Conservation (phyloP, 1,140 invertebrate species). For the Physella acuta region DNA sequence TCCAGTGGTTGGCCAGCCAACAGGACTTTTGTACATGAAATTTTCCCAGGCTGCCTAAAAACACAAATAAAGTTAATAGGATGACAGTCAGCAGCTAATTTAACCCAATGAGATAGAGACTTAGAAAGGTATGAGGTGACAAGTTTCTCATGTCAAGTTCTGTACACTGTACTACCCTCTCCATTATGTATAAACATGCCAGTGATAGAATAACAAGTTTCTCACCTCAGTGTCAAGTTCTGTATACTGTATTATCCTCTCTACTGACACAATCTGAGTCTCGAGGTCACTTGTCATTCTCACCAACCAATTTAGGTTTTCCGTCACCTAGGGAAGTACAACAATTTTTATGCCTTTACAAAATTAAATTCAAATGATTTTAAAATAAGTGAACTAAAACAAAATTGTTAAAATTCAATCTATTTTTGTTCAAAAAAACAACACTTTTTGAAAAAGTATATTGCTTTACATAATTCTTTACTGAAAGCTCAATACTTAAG, state of each 20-base stretch:
- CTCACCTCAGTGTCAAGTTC: constrained; percentile 69
- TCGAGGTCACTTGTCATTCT: constrained; percentile 95
- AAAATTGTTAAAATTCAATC: no score
- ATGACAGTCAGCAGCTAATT: no score
- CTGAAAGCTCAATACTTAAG: no score
- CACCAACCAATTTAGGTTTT: constrained; percentile 67
- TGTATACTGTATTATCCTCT: constrained; percentile 92
- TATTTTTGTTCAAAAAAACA: not conserved
- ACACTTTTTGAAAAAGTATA: no score
- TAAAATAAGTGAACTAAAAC: not conserved
- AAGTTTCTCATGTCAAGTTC: no score
- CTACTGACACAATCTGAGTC: constrained; percentile 94
- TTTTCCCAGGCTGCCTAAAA: constrained; percentile 40
- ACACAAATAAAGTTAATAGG: no score
- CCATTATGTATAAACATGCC: no score
- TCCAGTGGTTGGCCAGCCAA: constrained; percentile 63
- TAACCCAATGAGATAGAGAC: no score
- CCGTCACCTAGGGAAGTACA: constrained; percentile 34
- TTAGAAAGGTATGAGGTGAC: no score
- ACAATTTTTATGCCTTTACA: not conserved
- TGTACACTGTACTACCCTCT: no score
- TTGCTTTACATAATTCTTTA: no score
- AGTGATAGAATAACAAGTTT: no score
- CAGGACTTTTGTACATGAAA: constrained; percentile 26
- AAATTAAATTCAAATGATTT: not conserved